Conservation (phyloP, 1,140 invertebrate species). For the Phenacoccus solenopsis region DNA sequence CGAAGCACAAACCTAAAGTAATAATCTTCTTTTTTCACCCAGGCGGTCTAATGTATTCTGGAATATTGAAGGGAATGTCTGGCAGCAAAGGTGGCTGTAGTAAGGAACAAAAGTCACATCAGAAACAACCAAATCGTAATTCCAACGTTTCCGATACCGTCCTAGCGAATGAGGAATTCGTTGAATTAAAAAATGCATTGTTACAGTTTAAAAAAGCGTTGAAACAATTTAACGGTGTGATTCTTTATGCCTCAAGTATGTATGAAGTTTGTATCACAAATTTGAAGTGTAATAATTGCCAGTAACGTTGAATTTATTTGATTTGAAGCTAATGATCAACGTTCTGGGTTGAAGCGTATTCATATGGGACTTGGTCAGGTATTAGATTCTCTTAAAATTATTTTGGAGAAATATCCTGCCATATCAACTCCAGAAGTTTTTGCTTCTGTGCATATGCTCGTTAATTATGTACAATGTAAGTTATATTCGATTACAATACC, state of each 20-base stretch:
- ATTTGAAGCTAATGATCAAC: background rate
- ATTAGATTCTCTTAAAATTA: background rate
- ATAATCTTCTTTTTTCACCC: no score
- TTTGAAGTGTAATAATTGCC: no score
- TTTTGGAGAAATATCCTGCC: background rate
- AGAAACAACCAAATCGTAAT: background rate
- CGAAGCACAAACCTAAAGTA: no score
- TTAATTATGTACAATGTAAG: background rate
- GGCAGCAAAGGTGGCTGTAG: background rate
- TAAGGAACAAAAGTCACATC: background rate
- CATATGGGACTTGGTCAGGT: background rate
- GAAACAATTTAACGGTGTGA: background rate
- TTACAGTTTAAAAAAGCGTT: background rate
- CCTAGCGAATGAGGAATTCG: background rate
- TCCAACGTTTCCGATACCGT: background rate
- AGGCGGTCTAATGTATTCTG: background rate
- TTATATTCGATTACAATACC: background rate
- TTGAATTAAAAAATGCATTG: background rate
- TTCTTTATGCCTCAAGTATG: background rate
- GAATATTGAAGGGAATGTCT: background rate
- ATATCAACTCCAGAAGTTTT: background rate
- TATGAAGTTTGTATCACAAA: background rate
- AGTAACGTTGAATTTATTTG: background rate
- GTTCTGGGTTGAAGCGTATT: background rate
- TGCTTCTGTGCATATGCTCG: background rate